Evolutionary conservation across 2,888 invertebrate genomes (phyloP), one percentile per base, ranked within the genome.

Genomic region (Parnassius apollo): DNA sequence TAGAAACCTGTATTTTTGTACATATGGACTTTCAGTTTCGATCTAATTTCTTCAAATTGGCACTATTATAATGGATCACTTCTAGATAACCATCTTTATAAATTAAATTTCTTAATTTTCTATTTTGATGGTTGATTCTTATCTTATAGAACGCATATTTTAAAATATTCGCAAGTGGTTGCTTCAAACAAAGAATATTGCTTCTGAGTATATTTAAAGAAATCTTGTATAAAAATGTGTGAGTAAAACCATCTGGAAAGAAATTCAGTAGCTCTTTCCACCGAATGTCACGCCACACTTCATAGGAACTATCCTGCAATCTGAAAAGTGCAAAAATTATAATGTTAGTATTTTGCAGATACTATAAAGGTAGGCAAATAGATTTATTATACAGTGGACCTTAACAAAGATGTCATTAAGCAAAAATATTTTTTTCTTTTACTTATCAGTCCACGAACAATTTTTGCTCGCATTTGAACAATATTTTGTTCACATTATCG

Each of bases 201-300:
- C 52, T 64, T 35, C 25, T 42, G 9, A 82, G 66, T 10, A 77
- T 48, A 25, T 35, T 45, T 7, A 63, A 59, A 63, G 74, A 71
- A 45, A 74, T 53, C 61, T 52, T 64, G 61, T 86, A 81, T 50
- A 90, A 68, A 72, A 88, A 88, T 9, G 64, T 58, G 56, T 70
- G 71, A 50, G 86, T 88, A 61, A 81, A 77, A 7, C 85, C 89
- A 72, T 85, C 85, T 57, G 86, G 80, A 67, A 86, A 87, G 50
- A 81, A 69, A 48, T 71, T 71, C 8, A 72, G 62, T 25, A 89
- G 58, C 57, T 87, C 81, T 69, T 83, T 84, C 90, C 89, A 89
- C 66, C 80, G 71, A 53, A 90, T 87, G 66, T 90, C 89, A 60
- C 74, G 76, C 90, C 89, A 89, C 35, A 86, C 71, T 72, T 78